Base-by-base conservation (phyloP, 2,888 invertebrate genomes). In the Stomorhina lunata region DNA sequence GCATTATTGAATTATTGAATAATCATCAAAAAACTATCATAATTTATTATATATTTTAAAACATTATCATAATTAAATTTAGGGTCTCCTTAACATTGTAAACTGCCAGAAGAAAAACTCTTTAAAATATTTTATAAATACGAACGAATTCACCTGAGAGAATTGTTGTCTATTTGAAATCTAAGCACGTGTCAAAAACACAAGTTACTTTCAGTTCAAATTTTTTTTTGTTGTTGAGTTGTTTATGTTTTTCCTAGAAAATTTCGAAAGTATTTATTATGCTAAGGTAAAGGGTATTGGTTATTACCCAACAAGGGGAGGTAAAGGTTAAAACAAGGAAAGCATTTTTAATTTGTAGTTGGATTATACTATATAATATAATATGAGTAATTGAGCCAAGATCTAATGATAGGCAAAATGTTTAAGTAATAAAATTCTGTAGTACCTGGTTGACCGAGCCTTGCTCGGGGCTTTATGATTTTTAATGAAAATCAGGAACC, bases 61-160 rank as follows among this genome's bases (percentile, higher is more conserved):
- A 71, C 65, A 69, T 79, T 79, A 79, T 59, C 65, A 82, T 50
- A 79, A 75, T 75, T 69, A 75, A 82, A 75, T 61, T 61, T 59
- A 27, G 59, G 50, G 50, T 12, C 9, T n/a, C 6, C 34, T 5
- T 10, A 57, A 55, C 4, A 43, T 15, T n/a, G n/a, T n/a, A 34
- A 1, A 1, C 25, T 22, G 9, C 6, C 12, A 32, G 15, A 10
- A 17, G 37, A 57, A 32, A 34, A 12, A 12, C n/a, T n/a, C n/a
- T n/a, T n/a, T n/a, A n/a, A n/a, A n/a, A n/a, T n/a, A n/a, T n/a
- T n/a, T n/a, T n/a, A n/a, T n/a, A n/a, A n/a, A n/a, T n/a, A n/a
- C n/a, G n/a, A n/a, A n/a, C n/a, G n/a, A n/a, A n/a, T n/a, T 57
- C 2, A 12, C 5, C 0, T 17, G 1, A 1, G 29, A 7, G 5